Percentiles rank a stretch among this genome's conserved stretches.
phyloP scores from a whole-genome alignment of 2,888 invertebrate species.

The Prosapia bicincta region DNA sequence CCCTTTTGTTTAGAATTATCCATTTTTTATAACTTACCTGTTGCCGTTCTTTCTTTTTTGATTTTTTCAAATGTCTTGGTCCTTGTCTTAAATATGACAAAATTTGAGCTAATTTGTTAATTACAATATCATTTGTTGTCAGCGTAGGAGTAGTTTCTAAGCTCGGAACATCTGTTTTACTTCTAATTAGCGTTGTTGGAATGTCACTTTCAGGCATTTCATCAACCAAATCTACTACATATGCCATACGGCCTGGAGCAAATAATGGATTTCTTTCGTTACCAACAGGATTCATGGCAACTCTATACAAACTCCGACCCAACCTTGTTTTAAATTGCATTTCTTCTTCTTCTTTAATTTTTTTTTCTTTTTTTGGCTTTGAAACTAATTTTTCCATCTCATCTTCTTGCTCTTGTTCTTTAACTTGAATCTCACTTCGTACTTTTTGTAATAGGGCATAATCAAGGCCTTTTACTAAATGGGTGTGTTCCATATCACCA shows the following conservation, averaged over 20 bases:
- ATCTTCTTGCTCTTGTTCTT: constrained; percentile 78
- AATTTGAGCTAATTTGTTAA: constrained; percentile 96
- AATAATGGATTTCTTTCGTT: constrained; percentile 87
- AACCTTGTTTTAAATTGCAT: constrained; percentile 79
- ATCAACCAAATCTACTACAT: constrained; percentile 92
- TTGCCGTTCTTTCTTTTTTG: constrained; percentile 64
- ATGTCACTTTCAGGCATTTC: constrained; percentile 85
- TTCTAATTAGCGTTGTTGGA: constrained; percentile 91
- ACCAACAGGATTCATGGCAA: constrained; percentile 37
- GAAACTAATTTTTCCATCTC: constrained; percentile 73
- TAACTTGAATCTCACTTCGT: constrained; percentile 78
- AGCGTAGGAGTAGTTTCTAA: constrained; percentile 63
- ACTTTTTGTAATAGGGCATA: constrained; percentile 88
- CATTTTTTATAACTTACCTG: constrained; percentile 25
- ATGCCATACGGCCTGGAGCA: constrained; percentile 95
- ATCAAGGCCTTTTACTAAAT: constrained; percentile 97
- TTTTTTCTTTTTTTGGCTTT: constrained; percentile 51
- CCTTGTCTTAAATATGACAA: constrained; percentile 91
- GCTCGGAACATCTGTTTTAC: constrained; percentile 85
- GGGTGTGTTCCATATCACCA: constrained; percentile 99
- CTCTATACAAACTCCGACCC: constrained; percentile 69
- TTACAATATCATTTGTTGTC: constrained; percentile 81
- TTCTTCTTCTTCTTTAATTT: constrained; percentile 64
- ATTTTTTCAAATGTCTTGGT: constrained; percentile 66
- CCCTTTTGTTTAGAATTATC: too few relatives aligned